These are phyloP conservation scores for Microtus oregoni DNA, from an alignment of 2,113 vertebrate species.

Conservation along the genomic window DNA sequence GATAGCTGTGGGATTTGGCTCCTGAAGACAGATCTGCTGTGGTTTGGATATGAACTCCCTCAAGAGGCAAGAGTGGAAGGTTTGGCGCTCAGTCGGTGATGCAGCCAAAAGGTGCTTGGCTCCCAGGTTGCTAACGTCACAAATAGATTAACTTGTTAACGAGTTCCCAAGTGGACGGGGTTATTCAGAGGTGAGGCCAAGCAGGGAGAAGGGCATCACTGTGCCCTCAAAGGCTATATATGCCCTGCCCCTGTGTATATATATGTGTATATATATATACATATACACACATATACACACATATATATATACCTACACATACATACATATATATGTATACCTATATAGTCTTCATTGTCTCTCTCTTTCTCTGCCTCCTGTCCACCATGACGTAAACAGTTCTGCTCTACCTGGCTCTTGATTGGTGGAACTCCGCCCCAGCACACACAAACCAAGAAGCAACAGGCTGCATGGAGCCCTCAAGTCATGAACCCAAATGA, in stretches of 20 bases:
- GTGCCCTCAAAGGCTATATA: too few relatives aligned
- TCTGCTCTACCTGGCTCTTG: background rate
- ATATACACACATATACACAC: accelerated
- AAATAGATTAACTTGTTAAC: too few relatives aligned
- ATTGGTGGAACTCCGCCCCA: background rate
- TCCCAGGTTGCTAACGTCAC: background rate
- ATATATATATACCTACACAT: accelerated
- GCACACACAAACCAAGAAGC: background rate
- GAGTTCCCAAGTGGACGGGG: too few relatives aligned
- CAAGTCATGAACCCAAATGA: background rate
- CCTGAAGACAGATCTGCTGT: background rate
- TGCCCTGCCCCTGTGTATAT: too few relatives aligned
- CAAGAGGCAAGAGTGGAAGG: background rate
- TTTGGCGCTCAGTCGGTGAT: background rate
- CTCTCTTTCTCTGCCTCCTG: background rate
- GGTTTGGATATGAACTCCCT: background rate
- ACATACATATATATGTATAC: accelerated
- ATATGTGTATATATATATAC: too few relatives aligned
- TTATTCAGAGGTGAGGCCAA: too few relatives aligned
- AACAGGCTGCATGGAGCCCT: background rate
- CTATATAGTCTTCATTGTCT: background rate
- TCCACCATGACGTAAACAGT: background rate
- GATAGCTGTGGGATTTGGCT: background rate
- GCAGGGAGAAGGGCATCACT: too few relatives aligned
- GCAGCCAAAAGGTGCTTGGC: background rate